Evolutionary conservation across 2,888 invertebrate genomes (phyloP).

Genomic region (Polydesmus complanatus): DNA sequence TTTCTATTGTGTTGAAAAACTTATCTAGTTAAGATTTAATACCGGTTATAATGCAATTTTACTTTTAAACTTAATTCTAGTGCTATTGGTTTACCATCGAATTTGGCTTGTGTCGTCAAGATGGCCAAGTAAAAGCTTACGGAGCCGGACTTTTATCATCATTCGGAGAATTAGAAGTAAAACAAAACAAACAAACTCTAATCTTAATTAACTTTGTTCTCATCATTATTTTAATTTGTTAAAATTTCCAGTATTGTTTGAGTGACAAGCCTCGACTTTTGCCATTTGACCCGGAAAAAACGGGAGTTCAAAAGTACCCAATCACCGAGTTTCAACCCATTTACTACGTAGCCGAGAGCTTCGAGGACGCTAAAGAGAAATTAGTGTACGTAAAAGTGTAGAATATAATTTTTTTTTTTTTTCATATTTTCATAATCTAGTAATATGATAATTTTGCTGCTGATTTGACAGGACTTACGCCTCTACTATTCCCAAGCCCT

Average conservation of each 20-base stretch:
- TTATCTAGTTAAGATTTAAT: background rate
- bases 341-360: conserved; percentile 91
- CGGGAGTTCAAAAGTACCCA: conserved; percentile 82
- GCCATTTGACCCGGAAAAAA: conserved; percentile 77
- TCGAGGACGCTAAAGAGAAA: conserved; percentile 89
- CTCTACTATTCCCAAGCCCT: conserved; percentile 36
- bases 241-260: conserved; percentile 64
- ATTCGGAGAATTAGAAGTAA: conserved; percentile 75
- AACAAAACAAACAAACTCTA: too few species aligned
- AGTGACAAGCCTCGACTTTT: conserved; percentile 71
- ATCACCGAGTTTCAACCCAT: conserved; percentile 94
- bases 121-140: conserved; percentile 82
- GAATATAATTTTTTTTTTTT: background rate
- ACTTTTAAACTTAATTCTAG: too few species aligned
- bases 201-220: conserved; percentile 19
- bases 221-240: conserved; percentile 21
- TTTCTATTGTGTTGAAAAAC: too few species aligned
- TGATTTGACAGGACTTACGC: conserved; percentile 29
- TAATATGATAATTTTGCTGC: background rate
- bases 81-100: conserved; percentile 98
- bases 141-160: conserved; percentile 96
- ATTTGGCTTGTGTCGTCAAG: conserved; percentile 94
- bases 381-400: conserved; percentile 61
- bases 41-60: too few species aligned
- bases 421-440: background rate